Base-by-base conservation (phyloP, 2,113 vertebrate species). In the Pollimyrus isidori region DNA sequence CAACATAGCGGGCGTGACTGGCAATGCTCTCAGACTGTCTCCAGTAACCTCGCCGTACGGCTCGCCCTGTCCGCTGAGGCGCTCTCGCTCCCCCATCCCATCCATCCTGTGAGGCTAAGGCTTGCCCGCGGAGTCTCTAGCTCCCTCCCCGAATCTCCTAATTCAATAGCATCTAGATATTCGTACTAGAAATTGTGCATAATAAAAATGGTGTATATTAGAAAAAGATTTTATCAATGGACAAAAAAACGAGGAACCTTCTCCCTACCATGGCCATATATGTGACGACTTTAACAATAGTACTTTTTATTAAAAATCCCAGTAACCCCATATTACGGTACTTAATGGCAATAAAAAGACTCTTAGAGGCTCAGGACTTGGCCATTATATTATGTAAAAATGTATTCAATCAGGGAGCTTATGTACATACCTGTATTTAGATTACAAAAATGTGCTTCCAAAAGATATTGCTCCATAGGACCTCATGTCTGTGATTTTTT, bases 1-100 rank as follows among this genome's bases (percentile, higher is more conserved):
- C 97, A 98, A 97, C 97, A 97, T 98, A 96, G 95, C 97, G 91
- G 96, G 97, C 95, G 93, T 98, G 96, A 95, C 97, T 93, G 96
- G 96, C 95, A 98, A 96, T 96, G 92, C 97, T 94, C 96, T 98
- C 95, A 96, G 96, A 94, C 96, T 98, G 93, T 98, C 98, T 96
- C 98, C 97, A 92, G 97, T 97, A 93, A 97, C 96, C 94, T 98
- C 98, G 93, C 97, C 97, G 91, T 98, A 97, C 95, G 97, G 94
- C 96, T 99, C 97, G 89, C 97, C 98, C 95, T 98, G 97, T 96
- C 97, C 97, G 88, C 96, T 98, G 94, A 97, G 97, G 93, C 97
- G 97, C 89, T 97, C 97, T 93, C 97, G 97, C 91, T 98, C 98
- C 93, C 98, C 97, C 92, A 97, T 98, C 88, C 98, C 97, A 95